Evolutionary conservation across 37 sponge, comb jelly and placozoan species (phyloP).

Genomic region (Mnemiopsis leidyi): DNA sequence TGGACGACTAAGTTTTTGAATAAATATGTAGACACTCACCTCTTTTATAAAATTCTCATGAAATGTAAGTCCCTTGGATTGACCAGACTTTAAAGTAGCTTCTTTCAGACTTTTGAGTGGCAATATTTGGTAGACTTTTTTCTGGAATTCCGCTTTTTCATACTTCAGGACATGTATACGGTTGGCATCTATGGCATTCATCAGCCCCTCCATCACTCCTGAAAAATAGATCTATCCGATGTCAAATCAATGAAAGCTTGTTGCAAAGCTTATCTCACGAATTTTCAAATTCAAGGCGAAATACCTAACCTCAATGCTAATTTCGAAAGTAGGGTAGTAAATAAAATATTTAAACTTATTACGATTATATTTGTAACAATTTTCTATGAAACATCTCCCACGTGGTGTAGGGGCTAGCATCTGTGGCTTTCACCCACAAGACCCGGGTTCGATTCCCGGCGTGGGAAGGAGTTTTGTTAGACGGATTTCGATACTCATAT

Average conservation of each 20-base stretch:
- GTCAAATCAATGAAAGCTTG: no score
- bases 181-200: background rate
- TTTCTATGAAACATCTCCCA: constrained; percentile 2
- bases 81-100: background rate
- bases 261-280: no score
- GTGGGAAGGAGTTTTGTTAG: constrained; percentile 43
- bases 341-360: no score
- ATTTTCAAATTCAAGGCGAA: no score
- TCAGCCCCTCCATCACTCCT: background rate
- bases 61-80: constrained; percentile 7
- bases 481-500: no score
- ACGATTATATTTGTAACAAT: background rate
- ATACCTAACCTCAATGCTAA: no score
- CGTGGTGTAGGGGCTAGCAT: constrained; percentile 67
- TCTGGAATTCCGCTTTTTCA: background rate
- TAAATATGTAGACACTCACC: constrained; percentile 7
- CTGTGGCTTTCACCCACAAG: constrained; percentile 68
- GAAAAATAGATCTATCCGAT: no score
- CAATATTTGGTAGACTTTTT: background rate
- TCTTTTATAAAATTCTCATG: constrained; percentile 45
- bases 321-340: no score
- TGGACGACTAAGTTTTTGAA: no score
- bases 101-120: background rate
- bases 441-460: constrained; percentile 67
- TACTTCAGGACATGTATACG: background rate